phyloP scores from a whole-genome alignment of 1,140 invertebrate species.

The Drosophila jambulina region DNA sequence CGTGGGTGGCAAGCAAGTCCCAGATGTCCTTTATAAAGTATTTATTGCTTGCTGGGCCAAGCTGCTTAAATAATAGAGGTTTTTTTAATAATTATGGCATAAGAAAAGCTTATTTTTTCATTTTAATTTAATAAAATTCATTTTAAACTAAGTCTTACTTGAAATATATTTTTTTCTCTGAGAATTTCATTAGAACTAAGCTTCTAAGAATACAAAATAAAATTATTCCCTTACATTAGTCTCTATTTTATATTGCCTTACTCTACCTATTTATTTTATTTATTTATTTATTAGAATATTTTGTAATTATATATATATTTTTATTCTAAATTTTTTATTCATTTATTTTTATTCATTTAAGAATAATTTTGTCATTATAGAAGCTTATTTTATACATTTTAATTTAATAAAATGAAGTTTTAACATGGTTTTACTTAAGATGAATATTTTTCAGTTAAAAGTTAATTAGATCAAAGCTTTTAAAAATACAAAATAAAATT shows the following conservation, averaged over 20 bases:
- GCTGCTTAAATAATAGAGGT: neutral
- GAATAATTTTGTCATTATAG: no score
- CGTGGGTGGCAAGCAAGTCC: neutral
- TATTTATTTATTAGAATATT: no score
- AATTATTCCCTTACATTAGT: neutral
- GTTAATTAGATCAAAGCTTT: no score
- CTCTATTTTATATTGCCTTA: neutral
- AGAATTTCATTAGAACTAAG: neutral
- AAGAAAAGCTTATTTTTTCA: neutral
- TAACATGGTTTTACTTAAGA: no score
- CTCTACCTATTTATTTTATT: neutral
- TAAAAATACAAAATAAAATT: neutral
- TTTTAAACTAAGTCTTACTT: neutral
- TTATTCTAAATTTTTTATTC: no score
- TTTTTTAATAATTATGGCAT: neutral
- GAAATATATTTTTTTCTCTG: neutral
- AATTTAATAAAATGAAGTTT: no score
- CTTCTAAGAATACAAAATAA: neutral
- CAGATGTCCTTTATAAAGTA: slow-evolving; percentile 17
- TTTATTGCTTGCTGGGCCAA: neutral
- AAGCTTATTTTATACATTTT: no score
- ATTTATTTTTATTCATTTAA: no score
- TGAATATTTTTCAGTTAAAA: no score
- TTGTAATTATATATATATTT: no score
- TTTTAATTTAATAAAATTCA: neutral